These are phyloP conservation scores for Dicerorhinus sumatrensis DNA, from an alignment of 2,113 vertebrate species.

Conservation along the genomic window DNA sequence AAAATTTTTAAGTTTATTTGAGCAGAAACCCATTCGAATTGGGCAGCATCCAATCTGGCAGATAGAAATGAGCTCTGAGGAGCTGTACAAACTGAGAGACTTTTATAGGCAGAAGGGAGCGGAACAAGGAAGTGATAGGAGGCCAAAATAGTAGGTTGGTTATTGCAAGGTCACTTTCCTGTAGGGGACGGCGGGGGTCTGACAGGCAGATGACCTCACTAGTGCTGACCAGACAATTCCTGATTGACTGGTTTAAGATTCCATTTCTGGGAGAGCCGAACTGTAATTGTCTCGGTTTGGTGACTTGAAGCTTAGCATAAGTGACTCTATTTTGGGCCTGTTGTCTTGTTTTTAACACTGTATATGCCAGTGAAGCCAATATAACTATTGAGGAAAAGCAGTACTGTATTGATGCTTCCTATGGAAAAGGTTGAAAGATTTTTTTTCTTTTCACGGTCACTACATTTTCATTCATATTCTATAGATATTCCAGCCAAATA, in stretches of 20 bases:
- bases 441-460: not conserved
- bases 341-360: not conserved
- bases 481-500: not conserved
- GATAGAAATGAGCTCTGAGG: not conserved
- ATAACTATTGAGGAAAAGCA: not conserved
- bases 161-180: not conserved
- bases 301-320: not conserved
- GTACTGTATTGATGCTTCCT: not conserved
- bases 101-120: not conserved
- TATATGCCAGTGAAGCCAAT: not conserved
- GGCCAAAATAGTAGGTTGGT: not conserved
- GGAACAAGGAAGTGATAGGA: not conserved
- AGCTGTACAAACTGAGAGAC: not conserved
- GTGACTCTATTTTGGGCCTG: not conserved
- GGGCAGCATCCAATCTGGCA: not conserved
- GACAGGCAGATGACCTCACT: not conserved
- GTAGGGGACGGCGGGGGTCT: not conserved
- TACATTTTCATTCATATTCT: not conserved
- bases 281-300: not conserved
- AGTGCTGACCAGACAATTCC: not conserved
- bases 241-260: not conserved
- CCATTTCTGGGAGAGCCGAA: not conserved
- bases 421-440: not conserved
- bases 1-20: not conserved
- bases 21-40: not conserved